Percentiles rank a stretch among this genome's conserved stretches.
phyloP scores from a whole-genome alignment of 1,140 invertebrate genomes.

The Babylonia areolata region DNA sequence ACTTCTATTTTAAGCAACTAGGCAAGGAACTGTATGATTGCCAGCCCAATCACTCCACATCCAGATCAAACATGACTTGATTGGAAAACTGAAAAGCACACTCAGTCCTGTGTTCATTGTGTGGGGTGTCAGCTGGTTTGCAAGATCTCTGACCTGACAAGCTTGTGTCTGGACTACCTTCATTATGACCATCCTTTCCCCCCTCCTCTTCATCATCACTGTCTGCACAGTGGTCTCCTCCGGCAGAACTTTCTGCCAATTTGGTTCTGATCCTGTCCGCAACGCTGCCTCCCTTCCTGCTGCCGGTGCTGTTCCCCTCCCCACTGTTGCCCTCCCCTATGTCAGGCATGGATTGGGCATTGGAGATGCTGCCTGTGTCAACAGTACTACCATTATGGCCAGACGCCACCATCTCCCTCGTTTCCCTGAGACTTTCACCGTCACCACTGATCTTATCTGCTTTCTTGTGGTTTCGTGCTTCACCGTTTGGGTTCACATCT shows the following conservation, averaged over 20 bases:
- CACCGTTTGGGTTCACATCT: not conserved
- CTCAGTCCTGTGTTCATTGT: conserved; percentile 63
- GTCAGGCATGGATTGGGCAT: not conserved
- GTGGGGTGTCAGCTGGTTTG: not conserved
- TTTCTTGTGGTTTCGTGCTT: conserved; percentile 8
- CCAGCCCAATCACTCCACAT: conserved; percentile 50
- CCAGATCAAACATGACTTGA: conserved; percentile 66
- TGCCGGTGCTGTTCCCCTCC: not conserved
- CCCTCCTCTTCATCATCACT: conserved; percentile 57
- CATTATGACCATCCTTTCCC: conserved; percentile 25
- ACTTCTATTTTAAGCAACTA: too few relatives aligned
- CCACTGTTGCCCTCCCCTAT: not conserved
- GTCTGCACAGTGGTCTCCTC: conserved; percentile 33
- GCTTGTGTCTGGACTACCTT: conserved; percentile 19
- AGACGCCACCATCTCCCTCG: not conserved
- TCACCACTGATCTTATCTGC: conserved; percentile 25
- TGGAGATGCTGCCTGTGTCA: not conserved
- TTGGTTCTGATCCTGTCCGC: conserved; percentile 18
- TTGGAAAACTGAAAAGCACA: conserved; percentile 70
- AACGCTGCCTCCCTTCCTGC: not conserved
- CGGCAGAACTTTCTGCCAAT: conserved; percentile 28
- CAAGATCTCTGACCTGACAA: not conserved
- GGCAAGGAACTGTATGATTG: too few relatives aligned
- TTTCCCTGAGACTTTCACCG: not conserved
- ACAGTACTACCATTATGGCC: not conserved